Conservation (phyloP, 2,888 invertebrate species). For the Drosophila anceps region DNA sequence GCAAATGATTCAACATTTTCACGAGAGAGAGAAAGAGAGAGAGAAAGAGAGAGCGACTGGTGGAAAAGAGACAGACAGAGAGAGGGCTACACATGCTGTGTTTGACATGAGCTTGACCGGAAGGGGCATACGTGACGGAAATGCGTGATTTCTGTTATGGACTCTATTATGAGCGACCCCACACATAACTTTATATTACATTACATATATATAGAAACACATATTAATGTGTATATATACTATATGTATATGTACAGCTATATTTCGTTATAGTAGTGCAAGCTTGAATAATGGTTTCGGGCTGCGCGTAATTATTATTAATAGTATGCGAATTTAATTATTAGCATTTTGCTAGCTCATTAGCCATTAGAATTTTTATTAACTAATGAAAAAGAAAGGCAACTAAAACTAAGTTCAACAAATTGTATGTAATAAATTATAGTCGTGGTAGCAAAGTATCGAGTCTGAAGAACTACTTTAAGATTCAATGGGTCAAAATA, state of each 20-base stretch:
- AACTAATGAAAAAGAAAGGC: slow-evolving; percentile 11
- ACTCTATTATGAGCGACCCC: slow-evolving; percentile 39
- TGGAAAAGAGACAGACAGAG: slow-evolving; percentile 1
- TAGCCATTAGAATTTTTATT: slow-evolving; percentile 16
- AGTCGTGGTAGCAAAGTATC: neutral
- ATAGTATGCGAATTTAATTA: slow-evolving; percentile 36
- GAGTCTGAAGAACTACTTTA: neutral
- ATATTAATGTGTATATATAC: neutral
- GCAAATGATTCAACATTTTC: slow-evolving; percentile 77
- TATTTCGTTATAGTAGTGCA: slow-evolving; percentile 15
- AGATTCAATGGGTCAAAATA: neutral
- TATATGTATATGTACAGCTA: neutral
- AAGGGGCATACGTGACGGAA: slow-evolving; percentile 82
- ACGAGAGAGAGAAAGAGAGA: neutral
- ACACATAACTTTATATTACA: neutral
- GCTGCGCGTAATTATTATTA: slow-evolving; percentile 37
- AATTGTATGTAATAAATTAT: slow-evolving; percentile 11
- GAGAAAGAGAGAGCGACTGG: neutral
- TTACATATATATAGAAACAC: neutral
- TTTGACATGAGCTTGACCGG: slow-evolving; percentile 76
- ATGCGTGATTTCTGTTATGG: slow-evolving; percentile 81
- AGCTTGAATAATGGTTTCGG: slow-evolving; percentile 35
- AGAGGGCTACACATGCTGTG: slow-evolving; percentile 70
- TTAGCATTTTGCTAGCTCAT: slow-evolving; percentile 22
- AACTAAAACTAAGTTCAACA: slow-evolving; percentile 3